Conservation (phyloP, 2,888 invertebrate genomes). For the Hedychridium roseum region DNA sequence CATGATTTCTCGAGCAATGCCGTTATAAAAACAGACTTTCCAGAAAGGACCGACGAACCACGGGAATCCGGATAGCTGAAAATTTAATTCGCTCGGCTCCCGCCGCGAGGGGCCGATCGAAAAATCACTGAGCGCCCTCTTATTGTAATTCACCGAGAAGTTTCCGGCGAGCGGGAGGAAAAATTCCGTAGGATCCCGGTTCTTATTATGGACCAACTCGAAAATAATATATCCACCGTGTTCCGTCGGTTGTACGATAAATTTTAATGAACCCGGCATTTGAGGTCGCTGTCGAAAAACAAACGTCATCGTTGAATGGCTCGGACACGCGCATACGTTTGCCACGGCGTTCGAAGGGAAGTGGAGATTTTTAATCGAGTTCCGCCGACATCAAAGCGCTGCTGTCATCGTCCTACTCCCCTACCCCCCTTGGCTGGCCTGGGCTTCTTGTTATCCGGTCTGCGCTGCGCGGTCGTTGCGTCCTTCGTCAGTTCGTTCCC, state of each 20-base stretch:
- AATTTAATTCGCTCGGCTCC: no score
- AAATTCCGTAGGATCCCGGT: no score
- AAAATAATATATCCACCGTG: no score
- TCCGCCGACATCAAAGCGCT: conserved; percentile 46
- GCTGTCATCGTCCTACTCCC: conserved; percentile 37
- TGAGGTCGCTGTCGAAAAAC: conserved; percentile 18
- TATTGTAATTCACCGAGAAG: no score
- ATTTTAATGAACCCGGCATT: neutral
- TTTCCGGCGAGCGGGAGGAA: no score
- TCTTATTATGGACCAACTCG: no score
- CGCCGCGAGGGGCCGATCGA: no score
- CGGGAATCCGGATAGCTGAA: conserved; percentile 12
- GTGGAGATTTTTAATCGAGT: conserved; percentile 48
- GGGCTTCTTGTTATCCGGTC: neutral
- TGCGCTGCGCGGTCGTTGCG: conserved; percentile 28
- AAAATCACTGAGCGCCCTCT: no score
- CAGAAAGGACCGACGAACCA: conserved; percentile 9
- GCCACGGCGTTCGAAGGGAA: conserved; percentile 17
- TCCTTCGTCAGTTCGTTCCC: conserved; percentile 46
- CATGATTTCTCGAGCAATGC: conserved; percentile 20
- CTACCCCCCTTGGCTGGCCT: conserved; percentile 12
- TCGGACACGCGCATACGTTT: conserved; percentile 22
- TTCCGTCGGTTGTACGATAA: neutral
- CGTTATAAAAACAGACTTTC: conserved; percentile 30
- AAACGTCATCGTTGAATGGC: conserved; percentile 17